A percentile compares a stretch with the other conserved stretches of the same genome.
phyloP scores from a whole-genome alignment of 2,113 vertebrate species.

The Spilogale gracilis region DNA sequence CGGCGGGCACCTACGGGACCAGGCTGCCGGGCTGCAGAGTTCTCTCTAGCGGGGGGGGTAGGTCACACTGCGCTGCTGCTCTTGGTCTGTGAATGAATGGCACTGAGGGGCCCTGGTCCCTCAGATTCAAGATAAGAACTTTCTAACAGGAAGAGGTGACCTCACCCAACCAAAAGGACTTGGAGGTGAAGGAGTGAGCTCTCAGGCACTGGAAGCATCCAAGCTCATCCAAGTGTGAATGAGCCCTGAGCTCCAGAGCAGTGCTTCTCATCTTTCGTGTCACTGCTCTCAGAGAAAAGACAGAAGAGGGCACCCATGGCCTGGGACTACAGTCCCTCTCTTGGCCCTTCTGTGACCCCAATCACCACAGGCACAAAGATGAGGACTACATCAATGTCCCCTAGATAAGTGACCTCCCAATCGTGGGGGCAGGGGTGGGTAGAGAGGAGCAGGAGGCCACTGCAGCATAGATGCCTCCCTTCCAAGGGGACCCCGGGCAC shows the following conservation, averaged over 20 bases:
- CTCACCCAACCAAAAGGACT: not conserved
- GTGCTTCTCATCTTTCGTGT: not conserved
- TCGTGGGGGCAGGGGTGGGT: accelerated
- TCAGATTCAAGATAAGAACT: not conserved
- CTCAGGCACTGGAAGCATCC: not conserved
- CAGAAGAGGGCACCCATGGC: not conserved
- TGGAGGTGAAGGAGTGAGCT: not conserved
- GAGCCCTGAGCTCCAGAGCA: not conserved
- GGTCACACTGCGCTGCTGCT: not conserved
- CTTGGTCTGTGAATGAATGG: not conserved
- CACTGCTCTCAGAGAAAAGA: not conserved
- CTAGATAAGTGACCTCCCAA: not conserved
- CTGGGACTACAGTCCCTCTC: not conserved
- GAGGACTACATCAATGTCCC: not conserved
- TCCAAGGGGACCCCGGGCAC: not conserved
- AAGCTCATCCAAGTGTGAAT: no score
- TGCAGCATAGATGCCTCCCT: not conserved
- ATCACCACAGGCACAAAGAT: not conserved
- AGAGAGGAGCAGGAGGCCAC: not conserved
- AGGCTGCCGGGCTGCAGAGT: not conserved
- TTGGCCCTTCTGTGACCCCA: not conserved
- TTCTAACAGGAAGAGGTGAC: not conserved
- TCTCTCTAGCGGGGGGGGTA: not conserved
- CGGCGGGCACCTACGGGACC: not conserved
- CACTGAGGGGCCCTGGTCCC: no score